phyloP scores from a whole-genome alignment of 1,140 invertebrate species.

The Eubasilissa regina region DNA sequence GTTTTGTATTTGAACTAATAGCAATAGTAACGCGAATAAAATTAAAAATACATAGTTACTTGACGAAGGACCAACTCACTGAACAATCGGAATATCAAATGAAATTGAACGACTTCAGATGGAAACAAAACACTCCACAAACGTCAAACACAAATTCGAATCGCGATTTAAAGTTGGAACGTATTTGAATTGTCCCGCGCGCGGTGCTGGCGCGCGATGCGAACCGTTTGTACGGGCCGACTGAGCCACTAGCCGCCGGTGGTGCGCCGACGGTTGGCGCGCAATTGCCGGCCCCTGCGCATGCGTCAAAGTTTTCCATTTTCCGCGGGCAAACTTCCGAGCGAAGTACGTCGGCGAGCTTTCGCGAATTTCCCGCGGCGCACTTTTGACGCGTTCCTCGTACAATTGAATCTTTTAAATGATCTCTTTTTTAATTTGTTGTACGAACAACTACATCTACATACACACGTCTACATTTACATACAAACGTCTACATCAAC shows the following conservation, averaged over 20 bases:
- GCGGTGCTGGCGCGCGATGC: not conserved
- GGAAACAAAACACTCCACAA: not conserved
- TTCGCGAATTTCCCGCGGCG: not conserved
- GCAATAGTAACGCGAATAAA: too few relatives aligned
- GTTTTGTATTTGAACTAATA: too few relatives aligned
- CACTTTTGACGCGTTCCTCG: not conserved
- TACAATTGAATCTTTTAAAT: not conserved
- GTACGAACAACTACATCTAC: too few relatives aligned
- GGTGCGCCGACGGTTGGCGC: not conserved
- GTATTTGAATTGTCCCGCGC: not conserved
- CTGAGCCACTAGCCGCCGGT: not conserved
- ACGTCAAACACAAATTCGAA: slow-evolving; percentile 2
- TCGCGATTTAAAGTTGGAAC: not conserved
- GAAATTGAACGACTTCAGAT: not conserved
- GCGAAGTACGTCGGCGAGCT: too few relatives aligned
- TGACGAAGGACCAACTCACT: too few relatives aligned
- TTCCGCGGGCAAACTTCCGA: not conserved
- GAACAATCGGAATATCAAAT: too few relatives aligned
- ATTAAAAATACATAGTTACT: too few relatives aligned
- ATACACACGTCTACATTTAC: too few relatives aligned
- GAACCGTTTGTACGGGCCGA: slow-evolving; percentile 2
- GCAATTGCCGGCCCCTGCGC: not conserved
- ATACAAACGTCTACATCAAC: too few relatives aligned
- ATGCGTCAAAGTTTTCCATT: slow-evolving; percentile 24
- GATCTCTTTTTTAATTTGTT: too few relatives aligned